phyloP scores from a whole-genome alignment of 64 coral and sea anemone species.

The Montipora foliosa region DNA sequence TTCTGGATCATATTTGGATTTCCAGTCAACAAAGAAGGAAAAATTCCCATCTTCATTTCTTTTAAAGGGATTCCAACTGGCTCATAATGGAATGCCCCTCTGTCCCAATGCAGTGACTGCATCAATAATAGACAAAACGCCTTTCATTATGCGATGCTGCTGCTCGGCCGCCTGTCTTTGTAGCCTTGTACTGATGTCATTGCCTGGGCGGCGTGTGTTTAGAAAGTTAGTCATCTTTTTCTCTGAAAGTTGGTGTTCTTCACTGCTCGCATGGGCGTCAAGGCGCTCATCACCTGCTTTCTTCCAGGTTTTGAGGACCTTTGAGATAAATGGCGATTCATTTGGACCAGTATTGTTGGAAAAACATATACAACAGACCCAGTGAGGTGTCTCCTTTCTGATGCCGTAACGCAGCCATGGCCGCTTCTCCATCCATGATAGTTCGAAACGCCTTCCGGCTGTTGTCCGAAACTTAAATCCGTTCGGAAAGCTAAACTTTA shows the following conservation, averaged over 20 bases:
- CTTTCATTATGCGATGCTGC: background rate
- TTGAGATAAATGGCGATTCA: constrained; percentile 64
- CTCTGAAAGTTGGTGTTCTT: constrained; percentile 47
- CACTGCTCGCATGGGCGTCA: constrained; percentile 54
- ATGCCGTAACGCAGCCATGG: constrained; percentile 48
- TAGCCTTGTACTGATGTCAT: constrained; percentile 32
- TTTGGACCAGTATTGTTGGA: constrained; percentile 53
- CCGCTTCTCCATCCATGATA: background rate
- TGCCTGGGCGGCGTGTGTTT: constrained; percentile 56
- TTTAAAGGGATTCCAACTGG: constrained; percentile 53
- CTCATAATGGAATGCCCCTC: constrained; percentile 61
- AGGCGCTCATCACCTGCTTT: constrained; percentile 60
- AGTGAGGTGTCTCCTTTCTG: constrained; percentile 44
- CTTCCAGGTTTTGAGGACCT: constrained; percentile 59
- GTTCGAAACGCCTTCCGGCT: constrained; percentile 59
- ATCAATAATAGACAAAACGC: constrained; percentile 61
- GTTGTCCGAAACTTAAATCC: constrained; percentile 57
- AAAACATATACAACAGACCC: constrained; percentile 50
- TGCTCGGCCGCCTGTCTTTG: constrained; percentile 21
- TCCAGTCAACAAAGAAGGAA: constrained; percentile 69
- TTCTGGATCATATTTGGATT: constrained; percentile 53
- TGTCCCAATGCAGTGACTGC: constrained; percentile 64
- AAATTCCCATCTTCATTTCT: constrained; percentile 69
- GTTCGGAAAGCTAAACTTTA: constrained; percentile 17
- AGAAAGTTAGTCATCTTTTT: constrained; percentile 56